Percentiles rank a stretch among this genome's conserved stretches.
These are phyloP conservation scores for Macquaria ambigua DNA, from an alignment of 2,113 vertebrate species.

Conservation along the genomic window DNA sequence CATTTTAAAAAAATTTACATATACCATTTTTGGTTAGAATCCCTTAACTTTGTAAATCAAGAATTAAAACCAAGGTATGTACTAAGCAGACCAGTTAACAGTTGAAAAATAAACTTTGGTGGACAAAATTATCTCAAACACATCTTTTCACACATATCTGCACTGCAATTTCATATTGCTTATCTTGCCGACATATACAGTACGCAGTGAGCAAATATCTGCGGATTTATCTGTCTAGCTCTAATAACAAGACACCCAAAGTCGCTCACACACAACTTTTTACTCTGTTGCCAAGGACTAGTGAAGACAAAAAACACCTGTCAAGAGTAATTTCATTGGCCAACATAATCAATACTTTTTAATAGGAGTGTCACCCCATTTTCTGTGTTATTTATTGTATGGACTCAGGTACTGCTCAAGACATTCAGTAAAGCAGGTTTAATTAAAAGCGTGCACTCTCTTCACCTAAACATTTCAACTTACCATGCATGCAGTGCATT, in stretches of 20 bases:
- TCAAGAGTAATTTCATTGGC: neutral
- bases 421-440: neutral
- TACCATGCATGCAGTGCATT: neutral
- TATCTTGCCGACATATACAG: neutral
- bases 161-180: neutral
- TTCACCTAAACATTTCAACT: neutral
- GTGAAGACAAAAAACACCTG: neutral
- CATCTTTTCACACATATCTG: neutral
- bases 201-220: neutral
- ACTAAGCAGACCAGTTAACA: neutral
- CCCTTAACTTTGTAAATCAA: neutral
- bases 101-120: neutral
- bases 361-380: neutral
- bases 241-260: neutral
- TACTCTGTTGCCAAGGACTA: neutral
- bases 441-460: neutral
- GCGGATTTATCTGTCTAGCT: neutral
- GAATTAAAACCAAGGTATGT: neutral
- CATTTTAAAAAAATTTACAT: too few relatives aligned
- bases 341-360: constrained; percentile 19
- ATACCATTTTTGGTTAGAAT: neutral
- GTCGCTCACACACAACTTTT: neutral
- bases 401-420: neutral
- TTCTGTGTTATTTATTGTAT: neutral
- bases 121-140: neutral